Evolutionary conservation across 2,888 invertebrate genomes (phyloP).

Genomic region (Drosophila neotestacea): DNA sequence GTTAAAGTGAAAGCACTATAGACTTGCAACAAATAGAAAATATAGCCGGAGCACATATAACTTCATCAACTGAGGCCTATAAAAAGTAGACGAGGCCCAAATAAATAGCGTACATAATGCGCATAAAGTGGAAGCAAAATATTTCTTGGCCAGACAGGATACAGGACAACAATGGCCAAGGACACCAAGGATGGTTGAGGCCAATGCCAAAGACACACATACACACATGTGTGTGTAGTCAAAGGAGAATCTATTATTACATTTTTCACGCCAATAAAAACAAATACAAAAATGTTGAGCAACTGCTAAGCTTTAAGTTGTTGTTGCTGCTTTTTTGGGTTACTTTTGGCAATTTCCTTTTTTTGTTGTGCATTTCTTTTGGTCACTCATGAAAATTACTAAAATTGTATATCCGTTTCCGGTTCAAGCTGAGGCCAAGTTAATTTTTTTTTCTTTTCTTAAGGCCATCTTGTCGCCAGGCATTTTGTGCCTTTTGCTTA

Average conservation of each 20-base stretch:
- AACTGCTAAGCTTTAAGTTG: conserved; percentile 52
- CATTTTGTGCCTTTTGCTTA: conserved; percentile 39
- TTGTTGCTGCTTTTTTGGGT: conserved; percentile 21
- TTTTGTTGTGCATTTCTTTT: conserved; percentile 35
- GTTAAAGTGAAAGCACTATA: conserved; percentile 30
- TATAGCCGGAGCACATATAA: conserved; percentile 53
- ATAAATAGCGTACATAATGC: conserved; percentile 30
- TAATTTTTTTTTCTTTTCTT: background rate
- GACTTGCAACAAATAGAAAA: conserved; percentile 33
- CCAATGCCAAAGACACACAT: conserved; percentile 33
- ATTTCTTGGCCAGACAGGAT: conserved; percentile 23
- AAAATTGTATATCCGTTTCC: conserved; percentile 78
- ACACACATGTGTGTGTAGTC: conserved; percentile 21
- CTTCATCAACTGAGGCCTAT: conserved; percentile 61
- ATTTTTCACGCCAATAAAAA: conserved; percentile 81
- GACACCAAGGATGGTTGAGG: conserved; percentile 30
- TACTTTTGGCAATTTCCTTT: conserved; percentile 68
- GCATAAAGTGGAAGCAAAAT: conserved; percentile 40
- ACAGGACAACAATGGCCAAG: conserved; percentile 17
- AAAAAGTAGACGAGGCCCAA: conserved; percentile 41
- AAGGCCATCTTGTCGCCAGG: conserved; percentile 37
- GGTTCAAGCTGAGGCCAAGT: conserved; percentile 53
- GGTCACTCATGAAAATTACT: conserved; percentile 75
- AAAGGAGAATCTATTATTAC: conserved; percentile 68
- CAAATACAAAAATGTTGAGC: conserved; percentile 71